Evolutionary conservation across 2,113 vertebrate species (phyloP), one percentile per base, ranked within the genome.

Genomic region (Ardeotis arabs): DNA sequence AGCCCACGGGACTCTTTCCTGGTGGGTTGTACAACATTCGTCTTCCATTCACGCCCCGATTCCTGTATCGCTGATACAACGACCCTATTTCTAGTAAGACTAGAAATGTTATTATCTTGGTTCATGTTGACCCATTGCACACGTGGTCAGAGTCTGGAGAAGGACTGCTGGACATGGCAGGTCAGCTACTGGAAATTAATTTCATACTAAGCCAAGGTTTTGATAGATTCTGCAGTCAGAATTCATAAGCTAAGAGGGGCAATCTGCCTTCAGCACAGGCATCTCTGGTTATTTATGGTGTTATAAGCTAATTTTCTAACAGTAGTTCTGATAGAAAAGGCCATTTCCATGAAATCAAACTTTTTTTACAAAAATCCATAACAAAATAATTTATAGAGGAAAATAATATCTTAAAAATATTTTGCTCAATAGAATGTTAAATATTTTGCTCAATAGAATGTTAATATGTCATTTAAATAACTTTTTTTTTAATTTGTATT

Each of bases 401-500:
- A 94, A 91, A 75, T 4, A 55, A 5, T n/a, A 55, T 20, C 31
- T 76, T 78, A 37, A 74, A 88, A 89, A 74, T 84, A 64, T 67
- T 63, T 93, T 92, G 14, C 89, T 81, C 84, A 67, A 16, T 35
- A 50, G 56, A 89, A 84, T 56, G 69, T 70, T 90, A 88, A 89
- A 74, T 84, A 64, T 67, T 63, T 93, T 92, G 14, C 89, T 81
- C 84, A 67, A 16, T 35, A 50, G 56, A 89, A 84, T 56, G 69
- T 70, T 90, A 87, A 23, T 84, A 91, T 75, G 91, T 96, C 84
- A 75, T 74, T 53, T 67, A 49, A 91, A 64, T 52, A 86, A 50
- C 9, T 73, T 8, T 20, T 16, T 11, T n/a, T 37, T 2, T 3
- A 4, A 24, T 66, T 95, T 84, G 15, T 49, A 49, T 78, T 93